A percentile compares a stretch with the other conserved stretches of the same genome.
Evolutionary conservation across 2,888 invertebrate species (phyloP).

Genomic region (Caenorhabditis doughertyi): DNA sequence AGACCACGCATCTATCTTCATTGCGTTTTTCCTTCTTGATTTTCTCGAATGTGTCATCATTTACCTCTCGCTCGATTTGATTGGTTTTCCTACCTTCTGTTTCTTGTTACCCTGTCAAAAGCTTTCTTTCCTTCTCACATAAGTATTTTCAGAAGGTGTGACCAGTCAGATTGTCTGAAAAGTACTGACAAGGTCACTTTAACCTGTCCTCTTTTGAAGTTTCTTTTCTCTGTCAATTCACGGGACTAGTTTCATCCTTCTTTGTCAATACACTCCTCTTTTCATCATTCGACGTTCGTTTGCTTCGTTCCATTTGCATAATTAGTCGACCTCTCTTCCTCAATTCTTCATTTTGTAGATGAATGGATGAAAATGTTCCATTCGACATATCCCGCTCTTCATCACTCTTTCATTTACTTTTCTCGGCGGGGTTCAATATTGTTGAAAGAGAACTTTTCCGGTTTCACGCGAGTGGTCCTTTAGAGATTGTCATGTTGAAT

Average conservation of each 20-base stretch:
- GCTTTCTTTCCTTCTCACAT: slow-evolving; percentile 9
- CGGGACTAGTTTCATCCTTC: slow-evolving; percentile 17
- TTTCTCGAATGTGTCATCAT: slow-evolving; percentile 11
- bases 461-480: no score
- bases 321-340: slow-evolving; percentile 53
- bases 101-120: slow-evolving; percentile 2
- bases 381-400: slow-evolving; percentile 5
- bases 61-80: slow-evolving; percentile 16
- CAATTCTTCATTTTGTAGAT: slow-evolving; percentile 22
- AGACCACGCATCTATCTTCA: slow-evolving; percentile 14
- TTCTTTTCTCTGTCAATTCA: slow-evolving; percentile 34
- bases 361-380: slow-evolving; percentile 42
- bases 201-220: neutral
- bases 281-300: slow-evolving; percentile 1
- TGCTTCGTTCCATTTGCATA: slow-evolving; percentile 54
- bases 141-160: slow-evolving; percentile 8
- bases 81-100: neutral
- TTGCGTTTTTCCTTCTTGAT: neutral
- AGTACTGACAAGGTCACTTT: slow-evolving; percentile 20
- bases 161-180: neutral
- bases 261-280: slow-evolving; percentile 12
- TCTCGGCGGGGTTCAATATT: slow-evolving; percentile 13
- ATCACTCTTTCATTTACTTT: slow-evolving; percentile 11
- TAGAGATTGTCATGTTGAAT: no score
- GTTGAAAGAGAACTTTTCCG: slow-evolving; percentile 6